These are phyloP conservation scores for Caenorhabditis latens DNA, from an alignment of 1,140 invertebrate species.

Conservation along the genomic window DNA sequence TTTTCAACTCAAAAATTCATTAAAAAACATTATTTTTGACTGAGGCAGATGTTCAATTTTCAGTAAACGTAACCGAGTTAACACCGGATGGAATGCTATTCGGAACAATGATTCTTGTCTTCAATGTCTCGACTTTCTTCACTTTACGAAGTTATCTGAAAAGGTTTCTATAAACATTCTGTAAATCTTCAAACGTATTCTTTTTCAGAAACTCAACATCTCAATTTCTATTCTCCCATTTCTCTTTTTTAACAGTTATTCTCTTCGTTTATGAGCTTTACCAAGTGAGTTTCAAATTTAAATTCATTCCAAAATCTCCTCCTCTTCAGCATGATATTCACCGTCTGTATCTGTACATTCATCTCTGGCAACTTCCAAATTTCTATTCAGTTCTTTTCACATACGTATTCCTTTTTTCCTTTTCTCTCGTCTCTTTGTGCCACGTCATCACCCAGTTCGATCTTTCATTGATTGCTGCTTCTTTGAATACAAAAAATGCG, in stretches of 20 bases:
- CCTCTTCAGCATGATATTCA: slow-evolving; percentile 40
- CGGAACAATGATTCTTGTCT: neutral
- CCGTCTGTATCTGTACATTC: slow-evolving; percentile 32
- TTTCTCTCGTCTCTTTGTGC: slow-evolving; percentile 3
- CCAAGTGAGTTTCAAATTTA: neutral
- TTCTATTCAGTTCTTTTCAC: slow-evolving; percentile 46
- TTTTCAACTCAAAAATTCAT: too few relatives aligned
- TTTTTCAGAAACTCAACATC: slow-evolving; percentile 28
- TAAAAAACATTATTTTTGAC: neutral
- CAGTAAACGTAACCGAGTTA: slow-evolving; percentile 13
- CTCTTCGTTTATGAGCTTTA: slow-evolving; percentile 25
- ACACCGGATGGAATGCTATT: slow-evolving; percentile 27
- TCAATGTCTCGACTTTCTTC: neutral
- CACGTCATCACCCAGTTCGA: slow-evolving; percentile 40
- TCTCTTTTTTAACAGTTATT: neutral
- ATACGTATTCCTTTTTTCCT: neutral
- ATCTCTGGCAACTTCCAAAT: slow-evolving; percentile 44
- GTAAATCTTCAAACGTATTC: neutral
- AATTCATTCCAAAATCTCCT: too few relatives aligned
- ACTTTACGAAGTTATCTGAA: slow-evolving; percentile 14
- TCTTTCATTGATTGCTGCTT: slow-evolving; percentile 17
- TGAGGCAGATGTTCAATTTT: neutral
- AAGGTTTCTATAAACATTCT: neutral
- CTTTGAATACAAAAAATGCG: slow-evolving; percentile 8
- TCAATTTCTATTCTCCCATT: slow-evolving; percentile 45